Percentiles rank a stretch among this genome's conserved stretches.
Evolutionary conservation across 2,113 vertebrate genomes (phyloP).

Genomic region (Cichladusa arquata): DNA sequence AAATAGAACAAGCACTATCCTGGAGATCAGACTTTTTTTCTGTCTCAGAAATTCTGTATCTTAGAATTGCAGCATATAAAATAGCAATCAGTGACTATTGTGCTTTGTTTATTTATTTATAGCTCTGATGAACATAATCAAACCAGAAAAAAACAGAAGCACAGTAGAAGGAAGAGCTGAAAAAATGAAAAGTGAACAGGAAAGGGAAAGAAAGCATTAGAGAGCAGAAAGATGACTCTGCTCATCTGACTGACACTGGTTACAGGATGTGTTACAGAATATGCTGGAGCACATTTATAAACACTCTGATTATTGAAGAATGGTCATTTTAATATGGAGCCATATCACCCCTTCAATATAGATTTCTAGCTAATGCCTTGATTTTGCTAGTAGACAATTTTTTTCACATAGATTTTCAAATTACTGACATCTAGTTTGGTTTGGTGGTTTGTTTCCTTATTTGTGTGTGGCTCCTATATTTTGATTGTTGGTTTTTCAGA

Average conservation of each 20-base stretch:
- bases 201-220: neutral
- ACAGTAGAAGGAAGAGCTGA: neutral
- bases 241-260: neutral
- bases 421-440: neutral
- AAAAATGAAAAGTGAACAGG: neutral
- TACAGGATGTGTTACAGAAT: neutral
- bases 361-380: neutral
- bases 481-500: neutral
- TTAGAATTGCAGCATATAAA: neutral
- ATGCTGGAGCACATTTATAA: neutral
- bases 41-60: neutral
- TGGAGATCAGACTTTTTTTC: neutral
- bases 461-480: neutral
- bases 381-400: neutral
- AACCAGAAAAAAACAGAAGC: neutral
- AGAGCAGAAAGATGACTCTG: neutral
- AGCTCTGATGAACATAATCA: neutral
- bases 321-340: neutral
- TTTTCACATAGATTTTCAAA: neutral
- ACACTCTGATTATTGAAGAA: neutral
- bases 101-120: constrained; percentile 54
- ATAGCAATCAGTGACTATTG: constrained; percentile 34
- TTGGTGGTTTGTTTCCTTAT: neutral
- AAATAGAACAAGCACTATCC: constrained; percentile 4
- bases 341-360: fast-evolving